Base-by-base conservation (phyloP, 64 coral and sea anemone species). In the Montipora capricornis region DNA sequence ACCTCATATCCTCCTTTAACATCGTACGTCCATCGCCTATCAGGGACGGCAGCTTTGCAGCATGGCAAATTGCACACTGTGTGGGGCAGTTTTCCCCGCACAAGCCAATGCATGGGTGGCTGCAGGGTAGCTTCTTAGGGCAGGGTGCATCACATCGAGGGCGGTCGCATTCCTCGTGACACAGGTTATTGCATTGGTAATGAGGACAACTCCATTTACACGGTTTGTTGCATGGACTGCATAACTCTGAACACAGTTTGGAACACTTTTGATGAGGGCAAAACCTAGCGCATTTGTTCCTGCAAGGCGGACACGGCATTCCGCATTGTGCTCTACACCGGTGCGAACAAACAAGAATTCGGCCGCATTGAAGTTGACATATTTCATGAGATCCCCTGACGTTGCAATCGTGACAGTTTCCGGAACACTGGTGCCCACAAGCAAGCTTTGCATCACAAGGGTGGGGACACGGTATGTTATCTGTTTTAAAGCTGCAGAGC, bases 291-390 rank as follows among this genome's bases (percentile, higher is more conserved):
- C 94, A 95, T 49, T 83, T 53, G 44, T 82, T 82, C 22, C 58
- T 68, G 57, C 94, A 95, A 26, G 94, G 94, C 61, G 94, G 82
- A 29, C 94, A 95, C 7, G 89, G 82, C 74, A 91, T 89, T n/a
- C 46, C n/a, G 16, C 94, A 91, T 22, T 22, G 71, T 24, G 59
- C 80, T 70, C 77, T 70, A 68, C 93, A 95, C 0, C 93, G 80
- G 77, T 95, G 93, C 5, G 88, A 95, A 86, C 93, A 95, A 15
- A 95, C 73, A 4, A 95, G 67, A 0, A 82, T 62, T 16, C 93
- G 87, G 49, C 79, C 70, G 37, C 93, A 94, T 37, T 79, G 93
- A 22, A 67, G 70, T 47, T 49, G 79, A 48, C 93, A 95, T 17
- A 75, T 76, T 84, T 89, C 73, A 52, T 95, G 93, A 50, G 49